phyloP scores from a whole-genome alignment of 2,113 vertebrate genomes.

The Ceuthmochares aereus region DNA sequence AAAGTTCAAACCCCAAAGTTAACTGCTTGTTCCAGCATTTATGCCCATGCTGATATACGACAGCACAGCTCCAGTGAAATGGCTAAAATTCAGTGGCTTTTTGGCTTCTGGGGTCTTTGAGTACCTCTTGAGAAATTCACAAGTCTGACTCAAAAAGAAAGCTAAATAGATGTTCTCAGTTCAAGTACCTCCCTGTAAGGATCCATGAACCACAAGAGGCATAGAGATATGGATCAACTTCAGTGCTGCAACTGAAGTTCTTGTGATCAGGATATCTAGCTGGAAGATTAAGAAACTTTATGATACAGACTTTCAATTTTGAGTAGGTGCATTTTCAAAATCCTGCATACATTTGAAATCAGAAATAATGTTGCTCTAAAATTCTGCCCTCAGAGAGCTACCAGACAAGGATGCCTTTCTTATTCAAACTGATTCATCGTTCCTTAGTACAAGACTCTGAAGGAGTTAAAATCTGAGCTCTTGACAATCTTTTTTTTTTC shows the following conservation, averaged over 20 bases:
- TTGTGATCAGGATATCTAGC: background rate
- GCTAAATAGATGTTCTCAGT: background rate
- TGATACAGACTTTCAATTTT: background rate
- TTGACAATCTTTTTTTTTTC: background rate
- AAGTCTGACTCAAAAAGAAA: background rate
- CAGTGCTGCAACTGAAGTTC: background rate
- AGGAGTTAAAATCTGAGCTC: conserved; percentile 33
- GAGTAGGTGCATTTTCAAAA: background rate
- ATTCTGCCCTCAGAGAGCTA: background rate
- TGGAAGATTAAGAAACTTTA: background rate
- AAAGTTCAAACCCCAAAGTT: background rate
- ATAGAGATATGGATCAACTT: background rate
- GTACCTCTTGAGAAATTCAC: background rate
- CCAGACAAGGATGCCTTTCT: background rate
- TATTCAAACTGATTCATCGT: background rate
- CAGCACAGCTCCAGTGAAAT: background rate
- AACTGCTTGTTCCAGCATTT: background rate
- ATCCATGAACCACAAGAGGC: background rate
- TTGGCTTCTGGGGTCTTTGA: background rate
- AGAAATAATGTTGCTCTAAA: background rate
- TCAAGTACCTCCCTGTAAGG: background rate
- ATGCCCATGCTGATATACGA: background rate
- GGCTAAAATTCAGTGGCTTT: background rate
- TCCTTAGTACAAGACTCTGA: background rate
- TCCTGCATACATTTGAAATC: background rate